These are phyloP conservation scores for Vicugna pacos DNA, from an alignment of 2,113 vertebrate genomes.

Conservation along the genomic window DNA sequence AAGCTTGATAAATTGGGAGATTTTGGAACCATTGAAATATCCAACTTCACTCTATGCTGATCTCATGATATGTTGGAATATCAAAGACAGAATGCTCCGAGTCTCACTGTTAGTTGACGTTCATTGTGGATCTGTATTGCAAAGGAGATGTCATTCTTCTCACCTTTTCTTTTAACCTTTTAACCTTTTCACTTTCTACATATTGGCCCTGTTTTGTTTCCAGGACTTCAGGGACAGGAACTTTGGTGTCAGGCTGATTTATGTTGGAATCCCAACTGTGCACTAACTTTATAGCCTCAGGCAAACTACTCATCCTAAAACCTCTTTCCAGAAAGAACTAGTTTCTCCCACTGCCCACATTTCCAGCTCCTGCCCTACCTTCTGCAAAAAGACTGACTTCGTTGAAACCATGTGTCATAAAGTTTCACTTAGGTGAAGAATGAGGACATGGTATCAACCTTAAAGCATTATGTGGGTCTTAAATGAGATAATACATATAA, in stretches of 20 bases:
- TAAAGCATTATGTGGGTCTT: not conserved
- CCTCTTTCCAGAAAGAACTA: not conserved
- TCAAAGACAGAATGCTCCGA: not conserved
- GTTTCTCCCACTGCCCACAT: not conserved
- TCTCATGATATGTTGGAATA: not conserved
- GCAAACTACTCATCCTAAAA: not conserved
- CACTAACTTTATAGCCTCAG: not conserved
- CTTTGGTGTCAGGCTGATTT: not conserved
- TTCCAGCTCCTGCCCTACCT: not conserved
- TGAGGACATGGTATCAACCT: not conserved
- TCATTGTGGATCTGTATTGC: not conserved
- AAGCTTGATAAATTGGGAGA: not conserved
- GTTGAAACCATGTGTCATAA: not conserved
- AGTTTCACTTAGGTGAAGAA: not conserved
- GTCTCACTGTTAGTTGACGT: not conserved
- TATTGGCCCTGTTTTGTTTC: not conserved
- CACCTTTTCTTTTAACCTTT: not conserved
- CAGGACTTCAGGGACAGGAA: not conserved
- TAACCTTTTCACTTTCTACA: not conserved
- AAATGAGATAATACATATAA: not conserved
- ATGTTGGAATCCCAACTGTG: not conserved
- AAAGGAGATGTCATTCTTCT: not conserved
- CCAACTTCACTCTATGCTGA: not conserved
- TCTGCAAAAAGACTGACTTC: not conserved
- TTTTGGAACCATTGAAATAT: constrained; percentile 23